Base-by-base conservation (phyloP, 92 coral and sea anemone species). In the Ricordea florida region DNA sequence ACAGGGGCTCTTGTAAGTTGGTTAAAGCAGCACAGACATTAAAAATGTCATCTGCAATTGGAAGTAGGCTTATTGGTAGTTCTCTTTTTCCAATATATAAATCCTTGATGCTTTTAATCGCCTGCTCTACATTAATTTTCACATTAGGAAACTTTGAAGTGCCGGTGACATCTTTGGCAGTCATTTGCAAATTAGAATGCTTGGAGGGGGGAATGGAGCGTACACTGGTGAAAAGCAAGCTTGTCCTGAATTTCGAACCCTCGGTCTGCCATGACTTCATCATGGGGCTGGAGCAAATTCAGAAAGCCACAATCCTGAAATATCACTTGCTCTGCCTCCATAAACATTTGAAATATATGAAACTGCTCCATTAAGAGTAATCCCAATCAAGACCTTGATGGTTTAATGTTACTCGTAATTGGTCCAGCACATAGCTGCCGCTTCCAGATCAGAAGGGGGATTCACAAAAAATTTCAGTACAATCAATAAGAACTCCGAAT, bases 291-390 rank as follows among this genome's bases (percentile, higher is more conserved):
- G 32, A 52, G 43, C 9, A 38, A 61, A 55, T 62, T 43, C 36
- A 37, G 44, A 35, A 62, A 62, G 30, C 16, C 41, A 61, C 69
- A 29, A 49, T 80, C 80, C 46, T 8, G 26, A 14, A 78, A 45
- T 57, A 49, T 84, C 89, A 32, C 55, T 57, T 68, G 70, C 85
- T 61, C 68, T 62, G 29, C 90, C 85, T 1, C 85, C 85, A 77
- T 60, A 84, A 23, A 57, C 28, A 10, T 52, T 57, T 6, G 85
- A 84, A 11, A 77, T 38, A 63, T 25, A 84, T 6, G 81, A 72
- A 10, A 24, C n/a, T 28, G 52, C 60, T 31, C 80, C 80, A 84
- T 84, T 78, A 3, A 79, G 89, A 26, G 85, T 67, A 43, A 84
- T 69, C 28, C 68, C 83, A 59, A 84, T 70, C 42, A 76, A 41